A percentile compares a stretch with the other conserved stretches of the same genome.
Evolutionary conservation across 2,113 vertebrate genomes (phyloP).

Genomic region (Eurystomus gularis): DNA sequence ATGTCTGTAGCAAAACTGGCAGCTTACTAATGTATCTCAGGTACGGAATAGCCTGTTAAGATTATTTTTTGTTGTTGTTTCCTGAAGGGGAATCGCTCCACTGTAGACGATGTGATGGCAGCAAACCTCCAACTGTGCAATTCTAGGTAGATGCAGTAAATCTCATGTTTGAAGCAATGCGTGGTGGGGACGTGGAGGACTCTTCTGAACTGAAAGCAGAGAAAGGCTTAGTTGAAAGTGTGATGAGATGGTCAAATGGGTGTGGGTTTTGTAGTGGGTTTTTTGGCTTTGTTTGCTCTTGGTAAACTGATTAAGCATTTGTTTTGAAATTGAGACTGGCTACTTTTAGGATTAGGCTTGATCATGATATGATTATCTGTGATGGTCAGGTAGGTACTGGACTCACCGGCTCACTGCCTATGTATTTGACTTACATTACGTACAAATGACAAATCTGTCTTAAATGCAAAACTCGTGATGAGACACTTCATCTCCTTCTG

Average conservation of each 20-base stretch:
- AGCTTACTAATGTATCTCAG: not conserved
- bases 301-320: not conserved
- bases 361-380: not conserved
- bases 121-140: not conserved
- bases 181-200: not conserved
- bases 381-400: not conserved
- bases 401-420: not conserved
- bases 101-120: not conserved
- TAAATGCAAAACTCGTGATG: not conserved
- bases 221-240: not conserved
- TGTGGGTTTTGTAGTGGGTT: not conserved
- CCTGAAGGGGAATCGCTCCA: not conserved
- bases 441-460: not conserved
- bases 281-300: not conserved
- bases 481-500: not conserved
- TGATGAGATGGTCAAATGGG: not conserved
- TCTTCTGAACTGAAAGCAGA: not conserved
- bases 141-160: not conserved
- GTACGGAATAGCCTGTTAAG: not conserved
- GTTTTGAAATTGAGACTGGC: not conserved
- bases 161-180: not conserved
- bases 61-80: not conserved
- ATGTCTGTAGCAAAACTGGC: not conserved
- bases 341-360: not conserved
- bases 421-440: not conserved